Conservation (phyloP, 2,797 vertebrate species). For the Lateolabrax maculatus region DNA sequence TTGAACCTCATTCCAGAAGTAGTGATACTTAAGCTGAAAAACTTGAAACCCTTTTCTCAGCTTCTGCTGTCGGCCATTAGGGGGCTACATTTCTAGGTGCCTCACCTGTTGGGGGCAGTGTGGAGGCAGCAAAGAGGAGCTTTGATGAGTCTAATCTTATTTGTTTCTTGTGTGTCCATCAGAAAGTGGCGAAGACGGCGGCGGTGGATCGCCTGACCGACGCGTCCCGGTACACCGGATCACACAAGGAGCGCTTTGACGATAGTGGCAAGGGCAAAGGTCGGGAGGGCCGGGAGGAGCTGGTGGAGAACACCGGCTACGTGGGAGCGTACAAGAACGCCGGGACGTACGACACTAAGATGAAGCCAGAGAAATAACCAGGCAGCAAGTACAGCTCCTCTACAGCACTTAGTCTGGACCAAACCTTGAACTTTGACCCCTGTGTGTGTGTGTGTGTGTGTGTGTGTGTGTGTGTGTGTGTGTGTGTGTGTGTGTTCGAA, state of each 20-base stretch:
- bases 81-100: too few relatives aligned
- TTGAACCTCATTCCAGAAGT: too few relatives aligned
- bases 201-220: slow-evolving; percentile 94
- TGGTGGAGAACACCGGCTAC: slow-evolving; percentile 94
- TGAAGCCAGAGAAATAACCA: slow-evolving; percentile 79
- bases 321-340: slow-evolving; percentile 94
- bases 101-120: background rate
- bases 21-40: too few relatives aligned
- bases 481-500: slow-evolving; percentile 14
- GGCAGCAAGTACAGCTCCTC: background rate
- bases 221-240: slow-evolving; percentile 94
- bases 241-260: slow-evolving; percentile 95
- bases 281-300: slow-evolving; percentile 92
- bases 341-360: slow-evolving; percentile 92
- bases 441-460: slow-evolving; percentile 14
- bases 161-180: slow-evolving; percentile 4
- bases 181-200: slow-evolving; percentile 92
- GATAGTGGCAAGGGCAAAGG: slow-evolving; percentile 92
- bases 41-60: too few relatives aligned
- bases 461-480: slow-evolving; percentile 18
- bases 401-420: slow-evolving; percentile 71
- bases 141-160: too few relatives aligned
- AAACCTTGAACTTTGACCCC: slow-evolving; percentile 72
- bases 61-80: too few relatives aligned
- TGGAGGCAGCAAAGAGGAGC: background rate